Conservation (phyloP, 2,113 vertebrate species). For the Baryphthengus martii region DNA sequence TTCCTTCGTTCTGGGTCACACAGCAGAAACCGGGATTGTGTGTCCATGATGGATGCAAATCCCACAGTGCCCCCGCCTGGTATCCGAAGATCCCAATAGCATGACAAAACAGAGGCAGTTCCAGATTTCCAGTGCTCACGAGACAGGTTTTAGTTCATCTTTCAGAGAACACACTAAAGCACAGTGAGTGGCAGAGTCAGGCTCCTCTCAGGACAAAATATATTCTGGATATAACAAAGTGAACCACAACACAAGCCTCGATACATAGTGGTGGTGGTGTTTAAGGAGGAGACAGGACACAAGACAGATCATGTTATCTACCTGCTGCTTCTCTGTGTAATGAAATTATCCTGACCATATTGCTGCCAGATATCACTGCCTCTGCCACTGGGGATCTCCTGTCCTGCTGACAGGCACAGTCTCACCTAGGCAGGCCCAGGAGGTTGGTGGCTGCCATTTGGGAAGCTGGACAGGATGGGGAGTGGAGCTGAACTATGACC, state of each 20-base stretch:
- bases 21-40: rapidly evolving
- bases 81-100: neutral
- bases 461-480: neutral
- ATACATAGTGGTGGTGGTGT: too few relatives aligned
- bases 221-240: neutral
- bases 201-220: neutral
- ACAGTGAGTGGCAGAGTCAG: rapidly evolving
- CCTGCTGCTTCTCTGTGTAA: neutral
- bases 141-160: neutral
- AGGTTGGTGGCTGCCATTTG: neutral
- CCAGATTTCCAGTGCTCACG: neutral
- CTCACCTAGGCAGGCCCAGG: neutral
- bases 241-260: neutral
- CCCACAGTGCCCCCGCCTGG: neutral
- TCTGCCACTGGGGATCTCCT: neutral
- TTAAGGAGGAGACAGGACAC: neutral
- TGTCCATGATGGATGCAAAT: neutral
- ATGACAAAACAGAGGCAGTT: rapidly evolving
- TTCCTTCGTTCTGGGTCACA: rapidly evolving
- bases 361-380: neutral
- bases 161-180: neutral
- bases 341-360: neutral
- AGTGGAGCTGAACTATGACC: neutral
- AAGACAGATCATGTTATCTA: neutral
- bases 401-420: neutral